Percentiles rank a stretch among this genome's conserved stretches.
Conservation (phyloP, 2,797 vertebrate species). For the Catostomus latipinnis region DNA sequence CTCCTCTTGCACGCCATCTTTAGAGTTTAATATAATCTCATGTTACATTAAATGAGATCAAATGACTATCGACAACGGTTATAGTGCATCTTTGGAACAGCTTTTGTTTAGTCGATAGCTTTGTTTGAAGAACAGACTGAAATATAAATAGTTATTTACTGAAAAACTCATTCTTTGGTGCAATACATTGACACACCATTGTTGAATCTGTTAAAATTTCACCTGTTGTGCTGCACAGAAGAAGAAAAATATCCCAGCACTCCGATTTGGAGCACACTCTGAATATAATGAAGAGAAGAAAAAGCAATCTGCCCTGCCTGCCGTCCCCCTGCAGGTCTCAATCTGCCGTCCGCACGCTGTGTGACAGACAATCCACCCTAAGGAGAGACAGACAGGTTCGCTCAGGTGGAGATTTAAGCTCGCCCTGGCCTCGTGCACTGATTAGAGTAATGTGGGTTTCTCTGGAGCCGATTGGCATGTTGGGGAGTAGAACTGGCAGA, state of each 20-base stretch:
- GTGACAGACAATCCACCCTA: constrained; percentile 15
- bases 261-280: background rate
- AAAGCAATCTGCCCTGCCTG: constrained; percentile 12
- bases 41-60: too few relatives aligned
- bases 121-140: background rate
- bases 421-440: constrained; percentile 28
- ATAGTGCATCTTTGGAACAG: too few relatives aligned
- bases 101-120: too few relatives aligned
- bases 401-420: constrained; percentile 32
- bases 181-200: too few relatives aligned
- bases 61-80: too few relatives aligned
- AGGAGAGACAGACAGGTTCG: constrained; percentile 33
- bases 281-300: constrained; percentile 39
- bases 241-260: background rate
- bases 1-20: too few relatives aligned
- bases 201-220: too few relatives aligned
- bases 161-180: background rate
- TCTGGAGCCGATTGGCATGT: constrained; percentile 34
- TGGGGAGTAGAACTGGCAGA: constrained; percentile 41
- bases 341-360: constrained; percentile 15
- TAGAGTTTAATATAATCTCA: too few relatives aligned
- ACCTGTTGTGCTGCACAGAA: background rate
- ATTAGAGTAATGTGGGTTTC: constrained; percentile 47
- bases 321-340: constrained; percentile 20
- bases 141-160: background rate